phyloP scores from a whole-genome alignment of 2,888 invertebrate genomes.

The Eupithecia tripunctaria region DNA sequence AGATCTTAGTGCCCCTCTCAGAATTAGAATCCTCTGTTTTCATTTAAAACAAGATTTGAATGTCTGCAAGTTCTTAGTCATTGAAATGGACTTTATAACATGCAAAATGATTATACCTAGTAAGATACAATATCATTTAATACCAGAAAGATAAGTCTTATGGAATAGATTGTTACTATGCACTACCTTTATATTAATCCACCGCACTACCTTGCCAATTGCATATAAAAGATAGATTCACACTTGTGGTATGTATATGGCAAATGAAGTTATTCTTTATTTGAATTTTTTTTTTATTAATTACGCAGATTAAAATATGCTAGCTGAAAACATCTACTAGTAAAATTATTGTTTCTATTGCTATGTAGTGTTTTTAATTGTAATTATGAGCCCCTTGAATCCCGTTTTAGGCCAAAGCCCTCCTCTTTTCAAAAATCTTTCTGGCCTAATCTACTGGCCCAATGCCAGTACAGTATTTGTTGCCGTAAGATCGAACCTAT shows the following conservation, averaged over 20 bases:
- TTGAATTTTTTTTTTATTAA: no score
- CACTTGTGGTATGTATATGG: not conserved
- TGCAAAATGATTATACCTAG: not conserved
- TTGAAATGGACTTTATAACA: not conserved
- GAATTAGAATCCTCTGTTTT: not conserved
- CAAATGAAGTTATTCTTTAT: no score
- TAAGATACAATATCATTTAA: not conserved
- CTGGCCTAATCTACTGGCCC: no score
- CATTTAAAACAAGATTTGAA: not conserved
- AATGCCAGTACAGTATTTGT: no score
- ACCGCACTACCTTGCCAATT: not conserved
- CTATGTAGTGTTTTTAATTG: not conserved
- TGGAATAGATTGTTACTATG: not conserved
- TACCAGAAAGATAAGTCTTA: not conserved
- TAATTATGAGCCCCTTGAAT: not conserved
- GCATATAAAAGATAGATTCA: not conserved
- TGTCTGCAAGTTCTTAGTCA: not conserved
- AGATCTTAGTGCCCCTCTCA: no score
- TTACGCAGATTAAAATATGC: no score
- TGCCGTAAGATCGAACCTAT: no score
- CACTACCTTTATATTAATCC: not conserved
- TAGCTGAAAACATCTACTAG: not conserved
- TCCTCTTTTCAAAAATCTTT: no score
- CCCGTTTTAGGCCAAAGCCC: no score
- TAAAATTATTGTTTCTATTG: not conserved